Evolutionary conservation across 1,140 invertebrate genomes (phyloP), one percentile per base, ranked within the genome.

Genomic region (Lepidurus apus): DNA sequence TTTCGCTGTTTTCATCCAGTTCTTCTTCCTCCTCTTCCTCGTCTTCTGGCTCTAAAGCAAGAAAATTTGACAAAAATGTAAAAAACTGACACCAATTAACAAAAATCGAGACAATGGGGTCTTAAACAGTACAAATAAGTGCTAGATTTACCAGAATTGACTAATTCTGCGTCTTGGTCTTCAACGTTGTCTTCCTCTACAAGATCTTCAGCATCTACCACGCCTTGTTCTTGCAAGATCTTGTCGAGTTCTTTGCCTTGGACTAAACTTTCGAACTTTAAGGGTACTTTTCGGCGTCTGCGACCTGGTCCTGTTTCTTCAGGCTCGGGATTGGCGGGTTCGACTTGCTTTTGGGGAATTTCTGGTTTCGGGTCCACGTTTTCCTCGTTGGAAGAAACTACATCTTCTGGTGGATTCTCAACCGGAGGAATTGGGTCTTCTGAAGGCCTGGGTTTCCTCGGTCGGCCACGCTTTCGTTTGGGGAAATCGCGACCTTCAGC

Each of bases 221-320:
- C 89, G 42, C 91, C 91, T 85, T 91, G 90, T 82, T 92, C 90
- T 81, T 88, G 88, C 78, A 92, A 90, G 81, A 93, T 91, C 82
- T 88, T 86, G 82, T 92, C 91, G 73, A 93, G 84, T 85, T 93
- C 91, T 85, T 91, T 91, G 0, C 91, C 91, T 87, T 91, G 90
- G 17, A 80, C 76, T 45, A 80, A 53, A 47, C 47, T 75, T 42
- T 34, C 44, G 76, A 79, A 83, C 86, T 87, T 86, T 81, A 88
- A 88, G 5, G 91, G 91, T 74, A 89, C 88, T 87, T 90, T 91
- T 79, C 90, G 87, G 82, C 84, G 85, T 77, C 87, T 83, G 44
- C 87, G 85, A 74, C 88, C 75, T 79, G 87, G 85, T 53, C 87
- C 86, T 79, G 86, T 85, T 42, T 24, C 44, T 34, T 74, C 77